Percentiles rank a stretch among this genome's conserved stretches.
Conservation (phyloP, 1,140 invertebrate species). For the Anastrepha obliqua region DNA sequence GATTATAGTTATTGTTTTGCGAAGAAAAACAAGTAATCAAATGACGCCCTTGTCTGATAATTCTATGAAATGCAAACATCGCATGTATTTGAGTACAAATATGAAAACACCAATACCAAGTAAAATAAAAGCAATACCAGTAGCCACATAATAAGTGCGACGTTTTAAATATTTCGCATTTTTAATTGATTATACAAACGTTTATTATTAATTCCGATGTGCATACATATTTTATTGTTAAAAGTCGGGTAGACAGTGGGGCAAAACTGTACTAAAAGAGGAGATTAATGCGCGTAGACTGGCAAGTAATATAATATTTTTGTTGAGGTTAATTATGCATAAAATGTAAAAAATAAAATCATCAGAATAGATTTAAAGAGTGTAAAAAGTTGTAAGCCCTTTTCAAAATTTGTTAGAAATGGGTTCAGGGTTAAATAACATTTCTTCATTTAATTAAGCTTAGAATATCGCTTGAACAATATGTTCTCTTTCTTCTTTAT, state of each 20-base stretch:
- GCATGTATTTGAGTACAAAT: background rate
- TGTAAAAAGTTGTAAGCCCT: too few species aligned
- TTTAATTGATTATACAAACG: slow-evolving; percentile 16
- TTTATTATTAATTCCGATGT: slow-evolving; percentile 1
- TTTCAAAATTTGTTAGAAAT: too few species aligned
- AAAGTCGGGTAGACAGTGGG: background rate
- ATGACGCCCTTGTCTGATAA: background rate
- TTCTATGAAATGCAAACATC: background rate
- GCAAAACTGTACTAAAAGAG: background rate
- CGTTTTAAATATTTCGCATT: slow-evolving; percentile 38
- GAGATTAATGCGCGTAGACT: too few species aligned
- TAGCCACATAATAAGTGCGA: background rate
- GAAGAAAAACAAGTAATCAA: background rate
- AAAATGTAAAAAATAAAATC: too few species aligned
- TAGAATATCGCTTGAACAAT: too few species aligned
- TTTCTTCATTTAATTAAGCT: too few species aligned
- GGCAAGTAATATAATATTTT: too few species aligned
- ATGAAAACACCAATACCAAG: background rate
- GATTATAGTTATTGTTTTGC: background rate
- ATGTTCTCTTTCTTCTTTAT: too few species aligned
- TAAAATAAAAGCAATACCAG: background rate
- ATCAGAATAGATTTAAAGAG: too few species aligned
- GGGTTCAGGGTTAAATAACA: too few species aligned
- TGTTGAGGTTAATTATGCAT: too few species aligned
- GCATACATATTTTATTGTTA: background rate